Evolutionary conservation across 2,113 vertebrate species (phyloP), one percentile per base, ranked within the genome.

Genomic region (Limanda limanda): DNA sequence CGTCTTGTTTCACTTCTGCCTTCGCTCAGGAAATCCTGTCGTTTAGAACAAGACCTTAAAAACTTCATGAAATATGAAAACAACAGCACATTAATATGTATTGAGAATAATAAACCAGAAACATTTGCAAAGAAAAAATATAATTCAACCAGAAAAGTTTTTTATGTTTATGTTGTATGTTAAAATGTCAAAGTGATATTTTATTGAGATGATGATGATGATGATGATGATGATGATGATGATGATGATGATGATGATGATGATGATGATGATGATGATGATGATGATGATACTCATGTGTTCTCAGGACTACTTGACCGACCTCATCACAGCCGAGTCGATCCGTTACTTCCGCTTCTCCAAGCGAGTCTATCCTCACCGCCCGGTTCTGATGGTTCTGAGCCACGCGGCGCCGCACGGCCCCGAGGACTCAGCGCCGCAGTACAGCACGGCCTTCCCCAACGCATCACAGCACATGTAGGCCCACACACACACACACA

Each of bases 391-490:
- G 72, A 97, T 99, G 97, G 96, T 99, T 65, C 92, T 99, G 90
- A 99, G 98, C 86, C 98, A 99, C 1, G 96, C 97, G 0, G 97
- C 97, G 2, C 97, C 97, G 27, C 97, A 99, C 0, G 97, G 97
- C 23, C 97, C 97, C 0, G 97, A 99, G 71, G 97, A 98, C 89
- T 96, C 98, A 0, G 98, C 98, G 0, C 98, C 98, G 1, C 97
- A 98, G 79, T 99, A 96, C 88, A 96, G 97, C 7, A 89, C 91
- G 9, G 95, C 96, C 85, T 99, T 99, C 91, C 95, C 96, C 84
- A 98, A 99, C 4, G 97, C 97, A 0, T 98, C 98, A 0, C 97
- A 99, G 79, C 98, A 99, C 95, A 98, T 99, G 98, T 99, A 94
- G 95, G 97, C 3, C 1, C 48, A 40, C 40, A 27, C 45, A 24